Base-by-base conservation (phyloP, 1,140 invertebrate species). In the Aphis craccivora region DNA sequence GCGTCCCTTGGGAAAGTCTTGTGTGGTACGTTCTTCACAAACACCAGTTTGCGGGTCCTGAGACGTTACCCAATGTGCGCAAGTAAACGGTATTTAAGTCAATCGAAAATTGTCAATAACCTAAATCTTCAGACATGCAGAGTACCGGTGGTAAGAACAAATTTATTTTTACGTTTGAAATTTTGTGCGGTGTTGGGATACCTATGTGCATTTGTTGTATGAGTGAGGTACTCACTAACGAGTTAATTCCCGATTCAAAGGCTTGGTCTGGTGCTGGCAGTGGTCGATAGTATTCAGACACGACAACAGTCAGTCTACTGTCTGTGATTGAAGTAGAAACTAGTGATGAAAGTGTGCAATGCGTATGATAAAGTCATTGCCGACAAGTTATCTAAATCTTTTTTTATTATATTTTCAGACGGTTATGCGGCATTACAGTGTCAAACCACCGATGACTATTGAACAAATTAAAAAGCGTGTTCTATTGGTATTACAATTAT, bases 401-500 rank as follows among this genome's bases (percentile, higher is more conserved):
- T 93, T 67, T 94, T 84, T 94, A 93, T 94, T 94, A 94, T 94
- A 94, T 94, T 97, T 97, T 95, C 96, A 97, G 97, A 96, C 96
- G 95, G 95, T 95, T 95, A 96, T 96, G 95, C 96, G 97, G 95
- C 96, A 96, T 95, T 98, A 97, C 96, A 97, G 97, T 95, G 95
- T 95, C 94, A 96, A 96, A 94, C 93, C 94, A 45, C 94, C 94
- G 97, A 98, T 94, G 96, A 93, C 97, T 94, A 95, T 99, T 95
- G 97, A 98, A 94, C 96, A 97, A 95, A 98, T 99, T 95, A 95
- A 96, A 95, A 97, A 98, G 95, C 97, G 99, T 95, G 98, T 99
- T 93, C 95, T 99, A 94, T 97, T 99, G 95, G 98, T 99, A 94
- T 97, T 99, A 94, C 98, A 98, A 96, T 97, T 99, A 94, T 99